Evolutionary conservation across 2,113 vertebrate species (phyloP).

Genomic region (Brevimyrus niger): DNA sequence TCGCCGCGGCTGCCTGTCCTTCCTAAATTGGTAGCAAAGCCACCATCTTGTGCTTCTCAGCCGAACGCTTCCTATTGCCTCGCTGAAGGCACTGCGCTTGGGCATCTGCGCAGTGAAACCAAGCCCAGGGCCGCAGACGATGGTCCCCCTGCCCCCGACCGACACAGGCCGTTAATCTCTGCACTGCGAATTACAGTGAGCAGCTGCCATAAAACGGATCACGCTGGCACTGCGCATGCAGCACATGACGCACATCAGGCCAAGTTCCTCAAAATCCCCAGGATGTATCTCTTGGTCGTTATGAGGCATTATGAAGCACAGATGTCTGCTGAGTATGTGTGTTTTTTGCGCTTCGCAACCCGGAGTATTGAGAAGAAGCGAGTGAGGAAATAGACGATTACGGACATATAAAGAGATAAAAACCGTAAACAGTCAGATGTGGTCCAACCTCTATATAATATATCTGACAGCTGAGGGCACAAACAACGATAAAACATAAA

Average conservation of each 20-base stretch:
- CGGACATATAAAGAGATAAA: not conserved
- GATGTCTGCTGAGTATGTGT: not conserved
- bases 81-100: not conserved
- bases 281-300: not conserved
- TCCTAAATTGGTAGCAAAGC: slow-evolving; percentile 19
- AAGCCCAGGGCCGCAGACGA: not conserved
- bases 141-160: not conserved
- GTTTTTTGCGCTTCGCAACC: not conserved
- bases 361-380: not conserved
- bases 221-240: not conserved
- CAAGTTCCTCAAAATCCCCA: not conserved
- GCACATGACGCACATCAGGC: not conserved
- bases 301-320: not conserved
- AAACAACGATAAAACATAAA: not conserved
- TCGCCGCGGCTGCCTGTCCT: not conserved
- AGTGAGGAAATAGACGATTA: not conserved
- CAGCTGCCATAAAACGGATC: not conserved
- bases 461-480: not conserved
- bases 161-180: not conserved
- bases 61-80: not conserved
- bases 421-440: not conserved
- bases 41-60: not conserved
- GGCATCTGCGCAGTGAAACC: not conserved
- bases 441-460: not conserved
- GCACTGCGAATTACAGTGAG: not conserved